These are phyloP conservation scores for Xiphophorus couchianus DNA, from an alignment of 2,113 vertebrate species.

Conservation along the genomic window DNA sequence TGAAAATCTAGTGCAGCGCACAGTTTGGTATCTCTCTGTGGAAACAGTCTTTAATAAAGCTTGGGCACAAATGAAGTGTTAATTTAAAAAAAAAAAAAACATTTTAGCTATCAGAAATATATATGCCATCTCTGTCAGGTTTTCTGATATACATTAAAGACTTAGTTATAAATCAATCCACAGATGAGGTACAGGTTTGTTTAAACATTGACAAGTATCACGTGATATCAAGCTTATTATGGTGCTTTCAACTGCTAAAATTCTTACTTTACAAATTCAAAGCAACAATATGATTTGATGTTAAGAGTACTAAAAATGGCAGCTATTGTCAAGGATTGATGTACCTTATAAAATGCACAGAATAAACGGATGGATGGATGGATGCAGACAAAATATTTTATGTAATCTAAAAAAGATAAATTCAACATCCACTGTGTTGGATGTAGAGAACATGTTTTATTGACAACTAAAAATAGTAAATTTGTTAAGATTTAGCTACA, in stretches of 20 bases:
- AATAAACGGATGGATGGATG: no score
- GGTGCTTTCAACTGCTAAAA: not conserved
- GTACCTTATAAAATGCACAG: not conserved
- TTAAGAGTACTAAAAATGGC: not conserved
- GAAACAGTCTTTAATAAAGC: slow-evolving; percentile 24
- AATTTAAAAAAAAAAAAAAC: not conserved
- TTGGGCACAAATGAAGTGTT: slow-evolving; percentile 7
- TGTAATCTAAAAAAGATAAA: not conserved
- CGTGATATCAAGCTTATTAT: not conserved
- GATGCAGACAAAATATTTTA: no score
- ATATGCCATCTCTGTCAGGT: not conserved
- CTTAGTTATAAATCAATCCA: not conserved
- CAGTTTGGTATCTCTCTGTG: slow-evolving; percentile 24
- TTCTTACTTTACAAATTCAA: not conserved
- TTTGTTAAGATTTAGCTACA: not conserved
- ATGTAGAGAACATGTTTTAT: not conserved
- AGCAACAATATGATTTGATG: not conserved
- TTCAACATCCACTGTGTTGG: not conserved
- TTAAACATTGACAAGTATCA: not conserved
- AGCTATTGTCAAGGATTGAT: not conserved
- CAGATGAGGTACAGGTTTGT: not conserved
- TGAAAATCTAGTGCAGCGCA: slow-evolving; percentile 52
- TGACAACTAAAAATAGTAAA: not conserved
- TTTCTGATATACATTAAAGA: not conserved
- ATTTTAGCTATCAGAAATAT: not conserved